A percentile compares a stretch with the other conserved stretches of the same genome.
phyloP scores from a whole-genome alignment of 2,888 invertebrate genomes.

The Orthonychiurus folsomi region DNA sequence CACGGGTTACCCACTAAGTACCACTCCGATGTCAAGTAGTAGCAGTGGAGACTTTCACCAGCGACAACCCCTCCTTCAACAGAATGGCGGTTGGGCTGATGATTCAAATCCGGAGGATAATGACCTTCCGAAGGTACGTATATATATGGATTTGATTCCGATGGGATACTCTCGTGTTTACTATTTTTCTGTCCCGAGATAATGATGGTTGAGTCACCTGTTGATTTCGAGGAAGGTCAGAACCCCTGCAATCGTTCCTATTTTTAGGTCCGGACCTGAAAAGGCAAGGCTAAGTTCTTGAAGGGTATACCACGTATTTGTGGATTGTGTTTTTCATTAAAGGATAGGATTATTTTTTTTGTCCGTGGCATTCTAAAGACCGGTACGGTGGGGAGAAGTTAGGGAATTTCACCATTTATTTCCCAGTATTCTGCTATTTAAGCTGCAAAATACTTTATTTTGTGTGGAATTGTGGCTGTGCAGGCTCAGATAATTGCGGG shows the following conservation, averaged over 20 bases:
- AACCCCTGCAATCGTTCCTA: conserved; percentile 2
- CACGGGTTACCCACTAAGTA: no score
- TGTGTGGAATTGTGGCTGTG: no score
- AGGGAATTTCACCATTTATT: no score
- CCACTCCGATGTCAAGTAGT: conserved; percentile 40
- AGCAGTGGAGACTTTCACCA: conserved; percentile 38
- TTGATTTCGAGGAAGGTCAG: no score
- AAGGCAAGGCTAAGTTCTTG: conserved; percentile 1
- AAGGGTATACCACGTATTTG: not conserved
- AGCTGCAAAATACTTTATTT: no score
- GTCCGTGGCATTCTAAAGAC: no score
- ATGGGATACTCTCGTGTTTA: not conserved
- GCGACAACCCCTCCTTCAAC: conserved; percentile 37
- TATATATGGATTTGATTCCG: not conserved
- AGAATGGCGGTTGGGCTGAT: conserved; percentile 34
- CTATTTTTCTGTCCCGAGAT: conserved; percentile 2
- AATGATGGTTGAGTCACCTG: no score
- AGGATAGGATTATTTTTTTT: no score
- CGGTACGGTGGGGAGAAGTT: no score
- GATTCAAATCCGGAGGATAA: conserved; percentile 10
- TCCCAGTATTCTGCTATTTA: no score
- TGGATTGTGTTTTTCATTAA: not conserved
- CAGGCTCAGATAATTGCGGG: no score
- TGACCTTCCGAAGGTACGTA: conserved; percentile 15
- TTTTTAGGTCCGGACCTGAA: not conserved